Evolutionary conservation across 2,113 vertebrate species (phyloP).

Genomic region (Pelusios castaneus): DNA sequence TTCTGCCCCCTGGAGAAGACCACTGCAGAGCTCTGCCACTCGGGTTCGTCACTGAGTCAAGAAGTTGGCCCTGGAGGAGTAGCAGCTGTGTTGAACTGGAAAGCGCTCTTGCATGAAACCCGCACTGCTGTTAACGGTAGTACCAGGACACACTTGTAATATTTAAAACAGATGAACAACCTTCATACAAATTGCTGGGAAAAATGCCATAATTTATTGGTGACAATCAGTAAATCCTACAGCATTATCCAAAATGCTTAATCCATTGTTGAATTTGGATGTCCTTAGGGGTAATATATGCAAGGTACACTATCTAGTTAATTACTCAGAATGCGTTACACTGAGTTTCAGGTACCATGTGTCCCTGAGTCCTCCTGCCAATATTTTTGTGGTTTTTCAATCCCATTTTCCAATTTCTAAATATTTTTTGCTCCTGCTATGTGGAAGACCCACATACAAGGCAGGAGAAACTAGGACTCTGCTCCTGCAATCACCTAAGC

Average conservation of each 20-base stretch:
- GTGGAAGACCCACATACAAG: slow-evolving; percentile 15
- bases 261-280: background rate
- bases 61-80: background rate
- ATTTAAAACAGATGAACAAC: background rate
- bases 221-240: background rate
- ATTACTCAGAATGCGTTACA: background rate
- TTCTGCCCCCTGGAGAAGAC: background rate
- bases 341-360: background rate
- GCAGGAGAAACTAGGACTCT: background rate
- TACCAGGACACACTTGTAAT: background rate
- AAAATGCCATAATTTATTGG: background rate
- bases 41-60: accelerated
- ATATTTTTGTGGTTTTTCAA: slow-evolving; percentile 14
- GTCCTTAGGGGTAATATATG: slow-evolving; percentile 1
- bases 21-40: background rate
- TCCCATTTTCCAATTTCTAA: slow-evolving; percentile 26
- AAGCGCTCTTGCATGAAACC: background rate
- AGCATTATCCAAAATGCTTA: slow-evolving; percentile 19
- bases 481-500: slow-evolving; percentile 47
- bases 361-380: background rate
- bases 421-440: slow-evolving; percentile 22
- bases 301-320: background rate
- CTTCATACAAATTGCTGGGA: background rate
- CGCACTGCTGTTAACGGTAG: background rate
- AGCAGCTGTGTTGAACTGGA: background rate